Evolutionary conservation across 2,888 invertebrate species (phyloP).

Genomic region (Cybosia mesomella): DNA sequence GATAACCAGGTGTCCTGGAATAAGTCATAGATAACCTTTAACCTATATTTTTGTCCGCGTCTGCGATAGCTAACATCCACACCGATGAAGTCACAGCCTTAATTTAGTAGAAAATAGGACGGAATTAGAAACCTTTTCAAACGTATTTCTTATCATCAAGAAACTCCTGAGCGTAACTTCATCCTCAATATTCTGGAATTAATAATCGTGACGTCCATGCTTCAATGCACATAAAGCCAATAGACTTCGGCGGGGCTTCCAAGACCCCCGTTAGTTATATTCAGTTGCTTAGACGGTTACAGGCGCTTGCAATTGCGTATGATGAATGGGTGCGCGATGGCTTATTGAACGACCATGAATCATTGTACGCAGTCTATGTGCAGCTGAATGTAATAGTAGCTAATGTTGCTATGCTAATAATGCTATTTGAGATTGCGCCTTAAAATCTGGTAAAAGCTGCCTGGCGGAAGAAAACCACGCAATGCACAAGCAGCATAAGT

Average conservation of each 20-base stretch:
- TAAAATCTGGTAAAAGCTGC: background rate
- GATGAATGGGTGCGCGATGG: constrained; percentile 52
- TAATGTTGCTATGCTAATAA: constrained; percentile 6
- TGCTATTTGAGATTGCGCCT: background rate
- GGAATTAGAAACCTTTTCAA: background rate
- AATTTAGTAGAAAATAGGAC: background rate
- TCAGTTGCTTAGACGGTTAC: constrained; percentile 45
- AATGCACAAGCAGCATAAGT: too few relatives aligned
- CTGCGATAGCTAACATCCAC: too few relatives aligned
- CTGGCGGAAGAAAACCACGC: too few relatives aligned
- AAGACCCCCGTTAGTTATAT: constrained; percentile 44
- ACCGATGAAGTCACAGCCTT: too few relatives aligned
- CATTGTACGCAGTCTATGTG: constrained; percentile 17
- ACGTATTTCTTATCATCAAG: background rate
- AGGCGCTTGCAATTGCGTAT: constrained; percentile 44
- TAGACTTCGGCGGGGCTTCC: constrained; percentile 56
- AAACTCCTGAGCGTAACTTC: background rate
- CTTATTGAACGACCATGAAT: constrained; percentile 50
- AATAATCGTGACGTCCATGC: constrained; percentile 31
- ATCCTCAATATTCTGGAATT: constrained; percentile 6
- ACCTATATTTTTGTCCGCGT: too few relatives aligned
- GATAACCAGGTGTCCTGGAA: too few relatives aligned
- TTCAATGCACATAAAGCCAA: constrained; percentile 60
- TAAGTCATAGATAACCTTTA: too few relatives aligned
- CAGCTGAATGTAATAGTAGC: background rate